Conservation (phyloP, 1,140 invertebrate species). For the Caenorhabditis brenneri region DNA sequence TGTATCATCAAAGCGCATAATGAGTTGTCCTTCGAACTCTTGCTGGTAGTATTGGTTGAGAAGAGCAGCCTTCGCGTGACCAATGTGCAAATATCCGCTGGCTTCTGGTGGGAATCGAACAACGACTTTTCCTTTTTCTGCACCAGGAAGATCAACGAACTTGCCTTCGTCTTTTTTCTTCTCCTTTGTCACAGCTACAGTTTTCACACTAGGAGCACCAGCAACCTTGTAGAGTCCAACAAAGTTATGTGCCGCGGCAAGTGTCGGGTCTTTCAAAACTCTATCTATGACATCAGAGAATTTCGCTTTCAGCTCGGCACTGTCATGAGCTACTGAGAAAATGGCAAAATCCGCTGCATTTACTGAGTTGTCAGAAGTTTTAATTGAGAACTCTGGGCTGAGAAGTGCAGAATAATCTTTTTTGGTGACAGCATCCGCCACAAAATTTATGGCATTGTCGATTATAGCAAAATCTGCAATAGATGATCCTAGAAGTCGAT, state of each 20-base stretch:
- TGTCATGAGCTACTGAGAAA: conserved; percentile 27
- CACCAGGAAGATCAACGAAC: conserved; percentile 92
- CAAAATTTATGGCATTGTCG: not conserved
- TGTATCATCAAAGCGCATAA: conserved; percentile 99
- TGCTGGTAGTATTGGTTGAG: conserved; percentile 97
- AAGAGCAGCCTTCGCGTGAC: conserved; percentile 97
- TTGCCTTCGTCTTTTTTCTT: conserved; percentile 81
- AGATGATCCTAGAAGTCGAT: conserved; percentile 30
- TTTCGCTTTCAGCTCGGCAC: conserved; percentile 3
- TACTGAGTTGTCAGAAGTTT: not conserved
- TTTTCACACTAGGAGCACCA: not conserved
- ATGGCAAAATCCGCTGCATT: conserved; percentile 46
- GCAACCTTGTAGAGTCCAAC: conserved; percentile 5
- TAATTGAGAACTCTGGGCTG: not conserved
- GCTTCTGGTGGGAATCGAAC: conserved; percentile 98
- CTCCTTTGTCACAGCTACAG: conserved; percentile 25
- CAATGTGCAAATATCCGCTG: conserved; percentile 92
- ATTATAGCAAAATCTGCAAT: not conserved
- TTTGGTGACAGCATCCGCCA: not conserved
- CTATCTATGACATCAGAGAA: not conserved
- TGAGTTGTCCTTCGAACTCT: conserved; percentile 85
- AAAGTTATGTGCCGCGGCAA: not conserved
- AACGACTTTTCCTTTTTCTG: conserved; percentile 91
- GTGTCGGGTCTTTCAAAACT: conserved; percentile 18
- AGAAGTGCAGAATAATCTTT: not conserved